Evolutionary conservation across 2,113 vertebrate genomes (phyloP).

Genomic region (Grammomys surdaster): DNA sequence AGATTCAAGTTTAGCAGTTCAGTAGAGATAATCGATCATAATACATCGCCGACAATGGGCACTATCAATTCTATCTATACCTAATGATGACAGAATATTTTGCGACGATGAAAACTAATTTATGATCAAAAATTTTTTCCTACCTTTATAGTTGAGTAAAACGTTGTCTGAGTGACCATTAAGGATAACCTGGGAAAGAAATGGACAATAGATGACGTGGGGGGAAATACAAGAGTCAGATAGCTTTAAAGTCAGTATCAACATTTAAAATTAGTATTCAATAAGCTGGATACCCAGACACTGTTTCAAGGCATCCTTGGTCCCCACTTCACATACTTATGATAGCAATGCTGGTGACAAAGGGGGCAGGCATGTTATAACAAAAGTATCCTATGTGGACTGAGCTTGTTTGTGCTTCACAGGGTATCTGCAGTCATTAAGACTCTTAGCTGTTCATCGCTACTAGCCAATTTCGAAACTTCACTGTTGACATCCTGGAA

Average conservation of each 20-base stretch:
- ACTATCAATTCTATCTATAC: neutral
- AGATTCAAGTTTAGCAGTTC: neutral
- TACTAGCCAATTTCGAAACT: neutral
- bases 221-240: neutral
- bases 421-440: neutral
- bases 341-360: neutral
- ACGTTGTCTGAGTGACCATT: slow-evolving; percentile 12
- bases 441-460: neutral
- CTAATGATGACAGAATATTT: neutral
- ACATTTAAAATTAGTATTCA: neutral
- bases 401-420: neutral
- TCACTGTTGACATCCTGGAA: neutral
- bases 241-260: neutral
- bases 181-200: slow-evolving; percentile 64
- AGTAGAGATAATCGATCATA: neutral
- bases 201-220: slow-evolving; percentile 45
- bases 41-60: neutral
- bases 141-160: slow-evolving; percentile 65
- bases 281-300: neutral
- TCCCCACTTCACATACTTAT: neutral
- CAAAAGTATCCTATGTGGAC: neutral
- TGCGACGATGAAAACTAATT: slow-evolving; percentile 6
- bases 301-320: neutral
- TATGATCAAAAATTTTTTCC: neutral
- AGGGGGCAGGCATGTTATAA: neutral